These are phyloP conservation scores for Adelges cooleyi DNA, from an alignment of 1,140 invertebrate species.

Conservation along the genomic window DNA sequence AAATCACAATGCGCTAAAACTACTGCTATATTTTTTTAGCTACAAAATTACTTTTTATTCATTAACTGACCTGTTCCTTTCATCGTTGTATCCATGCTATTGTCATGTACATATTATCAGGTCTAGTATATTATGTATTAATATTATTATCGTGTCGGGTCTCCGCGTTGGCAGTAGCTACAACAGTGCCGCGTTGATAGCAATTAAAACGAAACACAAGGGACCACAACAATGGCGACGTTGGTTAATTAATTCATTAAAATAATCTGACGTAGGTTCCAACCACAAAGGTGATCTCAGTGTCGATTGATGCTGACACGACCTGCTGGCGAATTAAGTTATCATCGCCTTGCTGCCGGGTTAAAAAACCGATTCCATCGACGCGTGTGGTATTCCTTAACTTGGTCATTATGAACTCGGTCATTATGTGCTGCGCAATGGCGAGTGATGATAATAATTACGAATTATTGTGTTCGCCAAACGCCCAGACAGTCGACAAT, in stretches of 20 bases:
- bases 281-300: no score
- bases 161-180: no score
- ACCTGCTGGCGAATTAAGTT: constrained; percentile 10
- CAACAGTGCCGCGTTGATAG: no score
- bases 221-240: not conserved
- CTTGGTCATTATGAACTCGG: constrained; percentile 3
- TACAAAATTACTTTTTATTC: no score
- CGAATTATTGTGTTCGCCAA: constrained; percentile 10
- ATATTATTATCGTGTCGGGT: no score
- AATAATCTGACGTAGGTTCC: no score
- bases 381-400: constrained; percentile 19
- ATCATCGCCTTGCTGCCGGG: constrained; percentile 7
- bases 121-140: no score
- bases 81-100: no score
- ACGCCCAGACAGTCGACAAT: not conserved
- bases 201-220: not conserved
- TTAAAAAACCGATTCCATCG: constrained; percentile 23
- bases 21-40: no score
- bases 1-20: no score
- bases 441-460: constrained; percentile 8
- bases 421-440: constrained; percentile 9
- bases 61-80: no score
- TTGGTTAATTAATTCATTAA: not conserved
- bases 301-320: not conserved
- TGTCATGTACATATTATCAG: no score